phyloP scores from a whole-genome alignment of 2,113 vertebrate genomes.

The Delphinus delphis region DNA sequence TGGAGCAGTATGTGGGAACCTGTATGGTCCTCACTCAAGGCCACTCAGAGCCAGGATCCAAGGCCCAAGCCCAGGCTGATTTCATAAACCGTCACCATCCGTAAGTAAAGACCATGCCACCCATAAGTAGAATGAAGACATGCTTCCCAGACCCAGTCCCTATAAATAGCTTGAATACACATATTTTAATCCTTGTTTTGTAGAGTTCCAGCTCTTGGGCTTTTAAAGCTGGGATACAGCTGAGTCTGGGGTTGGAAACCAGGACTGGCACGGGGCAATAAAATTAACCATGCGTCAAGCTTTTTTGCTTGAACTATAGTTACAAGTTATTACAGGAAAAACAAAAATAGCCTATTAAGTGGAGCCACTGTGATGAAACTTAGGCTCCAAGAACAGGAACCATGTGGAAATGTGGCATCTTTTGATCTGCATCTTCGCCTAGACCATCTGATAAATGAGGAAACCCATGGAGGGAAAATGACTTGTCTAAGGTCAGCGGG shows the following conservation, averaged over 20 bases:
- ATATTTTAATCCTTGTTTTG: not conserved
- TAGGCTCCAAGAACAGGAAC: rapidly evolving
- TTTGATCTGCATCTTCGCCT: not conserved
- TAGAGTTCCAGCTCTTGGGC: not conserved
- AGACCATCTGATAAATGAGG: not conserved
- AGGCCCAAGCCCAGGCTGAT: not conserved
- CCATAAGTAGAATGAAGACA: not conserved
- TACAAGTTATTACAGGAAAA: not conserved
- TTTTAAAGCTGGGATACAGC: not conserved
- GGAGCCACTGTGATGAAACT: not conserved
- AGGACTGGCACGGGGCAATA: not conserved
- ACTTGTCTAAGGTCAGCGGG: not conserved
- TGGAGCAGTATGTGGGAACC: not conserved
- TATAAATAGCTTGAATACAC: not conserved
- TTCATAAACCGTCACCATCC: not conserved
- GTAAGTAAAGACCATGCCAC: not conserved
- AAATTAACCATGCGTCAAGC: not conserved
- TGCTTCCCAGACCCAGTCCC: not conserved
- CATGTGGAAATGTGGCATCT: not conserved
- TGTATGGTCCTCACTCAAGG: not conserved
- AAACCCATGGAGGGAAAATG: not conserved
- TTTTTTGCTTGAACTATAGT: not conserved
- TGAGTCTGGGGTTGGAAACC: slow-evolving; percentile 7
- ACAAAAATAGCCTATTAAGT: not conserved
- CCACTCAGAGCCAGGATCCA: not conserved